Percentiles rank a stretch among this genome's conserved stretches.
Evolutionary conservation across 2,888 invertebrate species (phyloP).

Genomic region (Ophioninae sp.): DNA sequence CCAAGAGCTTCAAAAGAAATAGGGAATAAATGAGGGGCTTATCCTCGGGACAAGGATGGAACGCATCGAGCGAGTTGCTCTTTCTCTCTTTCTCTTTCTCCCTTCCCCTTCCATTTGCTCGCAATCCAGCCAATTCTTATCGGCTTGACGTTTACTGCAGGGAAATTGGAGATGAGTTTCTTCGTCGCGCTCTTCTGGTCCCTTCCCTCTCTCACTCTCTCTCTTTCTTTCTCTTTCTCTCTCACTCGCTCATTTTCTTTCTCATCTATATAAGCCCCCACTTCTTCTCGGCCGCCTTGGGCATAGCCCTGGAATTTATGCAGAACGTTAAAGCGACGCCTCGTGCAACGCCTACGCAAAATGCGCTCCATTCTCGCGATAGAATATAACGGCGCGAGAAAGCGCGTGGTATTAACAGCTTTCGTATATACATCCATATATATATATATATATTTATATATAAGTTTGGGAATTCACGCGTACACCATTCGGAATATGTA

Average conservation of each 20-base stretch:
- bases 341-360: slow-evolving; percentile 72
- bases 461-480: slow-evolving; percentile 7
- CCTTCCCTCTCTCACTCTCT: slow-evolving; percentile 48
- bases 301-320: slow-evolving; percentile 71
- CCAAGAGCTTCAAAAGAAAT: slow-evolving; percentile 54
- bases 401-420: slow-evolving; percentile 19
- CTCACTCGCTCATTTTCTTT: slow-evolving; percentile 43
- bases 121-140: slow-evolving; percentile 60
- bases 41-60: slow-evolving; percentile 41
- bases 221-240: slow-evolving; percentile 39
- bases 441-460: slow-evolving; percentile 1
- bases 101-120: not conserved
- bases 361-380: slow-evolving; percentile 60
- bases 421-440: not conserved
- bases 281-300: not conserved
- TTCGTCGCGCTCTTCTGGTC: slow-evolving; percentile 39
- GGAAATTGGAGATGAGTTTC: slow-evolving; percentile 71
- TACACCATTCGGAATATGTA: not conserved
- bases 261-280: slow-evolving; percentile 41
- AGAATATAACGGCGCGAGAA: slow-evolving; percentile 68
- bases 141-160: slow-evolving; percentile 70
- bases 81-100: slow-evolving; percentile 24
- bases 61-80: slow-evolving; percentile 34
- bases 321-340: slow-evolving; percentile 75
- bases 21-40: slow-evolving; percentile 59